Base-by-base conservation (phyloP, 1,140 invertebrate species). In the Plectrocnemia conspersa region DNA sequence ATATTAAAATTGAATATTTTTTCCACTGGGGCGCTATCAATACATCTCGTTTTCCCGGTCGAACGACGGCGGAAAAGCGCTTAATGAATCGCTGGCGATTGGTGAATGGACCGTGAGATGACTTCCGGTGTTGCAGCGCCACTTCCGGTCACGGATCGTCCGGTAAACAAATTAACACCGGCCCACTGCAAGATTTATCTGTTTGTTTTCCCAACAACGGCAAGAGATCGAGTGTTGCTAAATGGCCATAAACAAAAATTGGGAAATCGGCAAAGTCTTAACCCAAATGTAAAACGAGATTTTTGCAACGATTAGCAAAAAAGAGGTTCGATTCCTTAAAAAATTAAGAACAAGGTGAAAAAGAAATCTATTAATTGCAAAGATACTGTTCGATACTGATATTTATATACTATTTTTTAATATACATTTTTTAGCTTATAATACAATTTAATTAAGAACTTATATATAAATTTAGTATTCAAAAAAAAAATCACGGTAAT, bases 151-250 rank as follows among this genome's bases (percentile, higher is more conserved):
- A 38, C 35, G 35, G 35, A 16, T 16, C 7, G 15, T 13, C 15
- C 15, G 15, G 15, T 16, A 38, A n/a, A 38, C 35, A 38, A 29
- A 29, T 29, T 29, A 29, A 29, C 27, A 29, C 27, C 27, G 27
- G n/a, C 6, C 6, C 27, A n/a, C 11, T 38, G 35, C 35, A 38
- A 38, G 7, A 38, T 38, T 16, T 38, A 38, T 38, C 35, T 38
- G 35, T 38, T 38, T 38, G 35, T 38, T 38, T 38, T 38, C 35
- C 13, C 35, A 38, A 38, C 35, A n/a, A n/a, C n/a, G n/a, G n/a
- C n/a, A n/a, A n/a, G 35, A 38, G 35, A 38, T 38, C 7, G 13
- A 38, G 7, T 38, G 35, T 38, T 38, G 35, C 35, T 16, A 38
- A 38, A 38, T 16, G 35, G 35, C 35, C 5, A 16, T 38, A 9